Base-by-base conservation (phyloP, 1,140 invertebrate species). In the Drosophila pallidifrons region DNA sequence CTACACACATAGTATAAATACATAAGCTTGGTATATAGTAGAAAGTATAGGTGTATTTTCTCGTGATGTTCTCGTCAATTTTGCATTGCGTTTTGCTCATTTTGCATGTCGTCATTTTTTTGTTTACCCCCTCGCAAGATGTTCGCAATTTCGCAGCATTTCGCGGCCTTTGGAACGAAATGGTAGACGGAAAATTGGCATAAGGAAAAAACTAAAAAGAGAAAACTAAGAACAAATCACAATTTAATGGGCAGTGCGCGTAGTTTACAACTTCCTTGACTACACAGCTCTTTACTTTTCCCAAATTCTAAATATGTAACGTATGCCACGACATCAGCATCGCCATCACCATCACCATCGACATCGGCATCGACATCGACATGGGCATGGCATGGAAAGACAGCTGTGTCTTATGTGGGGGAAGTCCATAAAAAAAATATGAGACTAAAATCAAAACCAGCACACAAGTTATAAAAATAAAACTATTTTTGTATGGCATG, bases 381-480 rank as follows among this genome's bases (percentile, higher is more conserved):
- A 43, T 72, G 4, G n/a, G 49, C 64, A 71, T 88, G 83, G 73
- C 80, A 88, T 88, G 77, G 73, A 64, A 77, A 87, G 82, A 88
- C 83, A 87, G 83, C 83, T 88, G 83, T 87, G 75, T 80, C 79
- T 63, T 75, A 83, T 88, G 81, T 88, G 83, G 83, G 83, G 85
- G 85, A 88, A 88, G 85, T 88, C 83, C 83, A 88, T 88, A 89
- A 88, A 87, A 86, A 57, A 68, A 79, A 71, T 76, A 59, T 38
- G 10, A 82, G 79, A 67, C 54, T 55, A 79, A 87, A 72, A 67
- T 88, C 74, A 75, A 87, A 88, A 88, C 85, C 85, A 88, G 83
- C 83, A 83, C 83, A 89, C 74, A 89, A 77, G 82, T 79, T 88
- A 88, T 88, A 88, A 88, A 88, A 88, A 89, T 89, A 88, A 88